Base-by-base conservation (phyloP, 1,140 invertebrate species). In the Scaptodrosophila lebanonensis region DNA sequence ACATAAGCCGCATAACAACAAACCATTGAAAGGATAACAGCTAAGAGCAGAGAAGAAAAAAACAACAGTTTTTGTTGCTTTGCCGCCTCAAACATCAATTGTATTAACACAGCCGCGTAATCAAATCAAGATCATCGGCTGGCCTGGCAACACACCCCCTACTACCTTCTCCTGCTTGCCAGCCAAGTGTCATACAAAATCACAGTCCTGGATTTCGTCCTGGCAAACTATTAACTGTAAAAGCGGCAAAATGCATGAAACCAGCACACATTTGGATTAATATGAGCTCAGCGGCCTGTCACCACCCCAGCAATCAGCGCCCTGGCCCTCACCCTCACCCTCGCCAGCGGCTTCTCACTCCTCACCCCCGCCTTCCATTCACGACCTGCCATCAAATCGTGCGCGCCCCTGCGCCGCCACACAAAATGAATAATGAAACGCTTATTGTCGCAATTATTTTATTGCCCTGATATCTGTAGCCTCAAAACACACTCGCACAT, bases 381-480 rank as follows among this genome's bases (percentile, higher is more conserved):
- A 40, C 47, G 73, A 77, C 73, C 73, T 77, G 73, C 73, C 68
- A 59, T 58, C 73, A 73, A 77, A 73, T 77, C 8, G 8, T 82
- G 73, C 52, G 73, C 73, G 73, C 73, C 73, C 73, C 73, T 77
- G 3, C 73, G 64, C 73, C 72, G 68, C 68, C 73, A 82, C 68
- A 73, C 75, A 77, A 77, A n/a, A 77, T 79, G 73, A 77, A 77
- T 79, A 79, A 79, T 79, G 73, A 79, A 79, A 79, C 69, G 73
- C 73, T 79, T 79, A 79, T 79, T 79, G 73, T 79, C 73, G 73
- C 73, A 79, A 79, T 79, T 79, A 79, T 79, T 79, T 79, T 79
- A 79, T 79, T 79, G 75, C 73, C 73, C 73, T 68, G 73, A 79
- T 79, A 79, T 73, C 64, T 79, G 56, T 79, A 79, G 75, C 73